Percentiles rank a stretch among this genome's conserved stretches.
phyloP scores from a whole-genome alignment of 2,797 vertebrate species.

The Pempheris klunzingeri region DNA sequence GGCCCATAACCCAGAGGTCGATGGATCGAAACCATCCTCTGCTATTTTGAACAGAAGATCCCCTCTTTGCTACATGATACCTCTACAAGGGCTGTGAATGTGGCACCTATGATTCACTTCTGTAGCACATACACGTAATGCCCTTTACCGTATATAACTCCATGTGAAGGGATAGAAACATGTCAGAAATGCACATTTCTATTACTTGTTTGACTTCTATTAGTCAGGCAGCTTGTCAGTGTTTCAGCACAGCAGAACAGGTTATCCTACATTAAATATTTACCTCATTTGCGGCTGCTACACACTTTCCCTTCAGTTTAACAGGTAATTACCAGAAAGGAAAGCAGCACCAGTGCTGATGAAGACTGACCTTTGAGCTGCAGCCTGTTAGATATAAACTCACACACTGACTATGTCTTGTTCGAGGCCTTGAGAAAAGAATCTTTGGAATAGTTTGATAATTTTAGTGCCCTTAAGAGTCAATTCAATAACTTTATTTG shows the following conservation, averaged over 20 bases:
- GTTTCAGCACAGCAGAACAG: neutral
- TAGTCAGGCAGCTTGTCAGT: neutral
- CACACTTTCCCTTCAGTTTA: constrained; percentile 46
- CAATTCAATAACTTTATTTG: no score
- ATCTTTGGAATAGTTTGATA: neutral
- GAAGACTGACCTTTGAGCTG: constrained; percentile 48
- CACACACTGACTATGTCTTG: neutral
- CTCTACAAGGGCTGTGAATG: rapidly evolving
- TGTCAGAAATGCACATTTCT: neutral
- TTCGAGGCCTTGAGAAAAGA: neutral
- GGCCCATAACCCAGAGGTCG: constrained; percentile 84
- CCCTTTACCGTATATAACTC: neutral
- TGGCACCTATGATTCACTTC: neutral
- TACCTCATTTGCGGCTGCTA: constrained; percentile 53
- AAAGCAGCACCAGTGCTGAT: neutral
- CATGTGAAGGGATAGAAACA: neutral
- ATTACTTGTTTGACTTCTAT: neutral
- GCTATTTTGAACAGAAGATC: constrained; percentile 49
- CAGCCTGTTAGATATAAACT: constrained; percentile 1
- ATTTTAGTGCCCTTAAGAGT: neutral
- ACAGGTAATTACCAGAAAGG: constrained; percentile 42
- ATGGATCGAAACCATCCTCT: constrained; percentile 82
- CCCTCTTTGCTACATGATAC: no score
- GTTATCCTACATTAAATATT: constrained; percentile 58
- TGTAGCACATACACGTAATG: neutral